These are phyloP conservation scores for Chrysolina americana DNA, from an alignment of 2,888 invertebrate genomes.

Conservation along the genomic window DNA sequence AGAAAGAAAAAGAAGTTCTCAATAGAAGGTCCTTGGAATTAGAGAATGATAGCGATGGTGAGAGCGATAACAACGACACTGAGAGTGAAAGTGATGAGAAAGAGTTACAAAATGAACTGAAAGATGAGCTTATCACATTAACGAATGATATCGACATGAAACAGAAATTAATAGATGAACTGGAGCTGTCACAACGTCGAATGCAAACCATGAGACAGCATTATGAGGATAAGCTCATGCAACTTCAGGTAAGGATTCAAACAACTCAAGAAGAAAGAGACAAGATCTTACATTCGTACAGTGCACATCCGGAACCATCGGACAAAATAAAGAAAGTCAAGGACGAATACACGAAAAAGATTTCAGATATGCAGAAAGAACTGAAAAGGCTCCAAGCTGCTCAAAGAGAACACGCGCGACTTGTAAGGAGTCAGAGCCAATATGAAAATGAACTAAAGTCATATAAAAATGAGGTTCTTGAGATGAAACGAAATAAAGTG, in stretches of 20 bases:
- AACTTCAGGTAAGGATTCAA: conserved; percentile 86
- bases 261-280: conserved; percentile 94
- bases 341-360: conserved; percentile 91
- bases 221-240: conserved; percentile 92
- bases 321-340: conserved; percentile 86
- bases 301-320: conserved; percentile 72
- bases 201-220: conserved; percentile 89
- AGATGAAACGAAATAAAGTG: conserved; percentile 89
- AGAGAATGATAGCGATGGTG: conserved; percentile 72
- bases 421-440: conserved; percentile 85
- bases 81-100: conserved; percentile 75
- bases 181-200: conserved; percentile 90
- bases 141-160: conserved; percentile 96
- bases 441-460: conserved; percentile 82
- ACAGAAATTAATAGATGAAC: conserved; percentile 92
- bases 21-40: conserved; percentile 70
- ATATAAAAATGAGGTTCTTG: conserved; percentile 81
- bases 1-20: conserved; percentile 75
- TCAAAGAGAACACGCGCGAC: conserved; percentile 89
- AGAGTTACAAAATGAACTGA: conserved; percentile 74
- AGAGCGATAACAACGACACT: conserved; percentile 72
- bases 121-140: conserved; percentile 89
- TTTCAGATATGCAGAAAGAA: conserved; percentile 88
- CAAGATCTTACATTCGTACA: conserved; percentile 79
- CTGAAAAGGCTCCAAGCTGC: conserved; percentile 87